phyloP scores from a whole-genome alignment of 2,888 invertebrate genomes.

The Parochlus steinenii region DNA sequence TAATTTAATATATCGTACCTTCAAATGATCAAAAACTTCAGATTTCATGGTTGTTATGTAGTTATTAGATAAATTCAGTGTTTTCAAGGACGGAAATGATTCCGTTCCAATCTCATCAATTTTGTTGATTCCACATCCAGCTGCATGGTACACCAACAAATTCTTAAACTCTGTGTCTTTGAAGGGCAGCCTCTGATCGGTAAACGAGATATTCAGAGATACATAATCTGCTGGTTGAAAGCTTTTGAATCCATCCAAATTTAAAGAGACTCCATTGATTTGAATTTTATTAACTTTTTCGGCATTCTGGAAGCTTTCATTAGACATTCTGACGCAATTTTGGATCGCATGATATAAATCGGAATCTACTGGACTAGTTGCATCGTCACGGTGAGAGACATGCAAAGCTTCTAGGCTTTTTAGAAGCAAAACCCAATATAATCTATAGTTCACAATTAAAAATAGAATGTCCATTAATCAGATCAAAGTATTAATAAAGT shows the following conservation, averaged over 20 bases:
- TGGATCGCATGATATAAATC: too few relatives aligned
- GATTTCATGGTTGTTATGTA: background rate
- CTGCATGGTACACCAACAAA: slow-evolving; percentile 3
- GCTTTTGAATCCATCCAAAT: background rate
- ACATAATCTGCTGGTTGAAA: slow-evolving; percentile 3
- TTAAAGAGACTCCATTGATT: slow-evolving; percentile 1
- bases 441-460: too few relatives aligned
- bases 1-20: too few relatives aligned
- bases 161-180: slow-evolving; percentile 5
- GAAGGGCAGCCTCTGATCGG: background rate
- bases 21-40: slow-evolving; percentile 2
- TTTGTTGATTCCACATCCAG: slow-evolving; percentile 1
- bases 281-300: slow-evolving; percentile 2
- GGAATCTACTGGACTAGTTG: too few relatives aligned
- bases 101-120: slow-evolving; percentile 10
- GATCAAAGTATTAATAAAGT: too few relatives aligned
- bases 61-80: slow-evolving; percentile 6
- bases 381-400: too few relatives aligned
- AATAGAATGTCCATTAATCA: too few relatives aligned
- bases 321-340: too few relatives aligned
- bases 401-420: too few relatives aligned
- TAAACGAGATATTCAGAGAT: background rate
- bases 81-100: slow-evolving; percentile 8
- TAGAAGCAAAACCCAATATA: too few relatives aligned
- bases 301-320: too few relatives aligned